Base-by-base conservation (phyloP, 2,888 invertebrate genomes). In the Chrysodeixis includens region DNA sequence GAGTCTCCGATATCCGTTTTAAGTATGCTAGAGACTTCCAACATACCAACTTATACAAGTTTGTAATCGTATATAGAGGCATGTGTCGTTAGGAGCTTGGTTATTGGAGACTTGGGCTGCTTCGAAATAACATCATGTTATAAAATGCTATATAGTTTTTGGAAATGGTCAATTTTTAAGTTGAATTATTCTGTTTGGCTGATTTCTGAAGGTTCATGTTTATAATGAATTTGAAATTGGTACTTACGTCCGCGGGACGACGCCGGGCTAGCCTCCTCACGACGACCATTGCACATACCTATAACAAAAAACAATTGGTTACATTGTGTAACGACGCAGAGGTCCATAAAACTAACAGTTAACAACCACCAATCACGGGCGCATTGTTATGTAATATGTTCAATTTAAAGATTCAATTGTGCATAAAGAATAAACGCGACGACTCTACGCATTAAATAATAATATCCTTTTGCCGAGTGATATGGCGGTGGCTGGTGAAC, bases 381-480 rank as follows among this genome's bases (percentile, higher is more conserved):
- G 46, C 30, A 46, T 49, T 57, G 57, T 46, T 30, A 30, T 30
- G n/a, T 57, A 30, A 46, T 57, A 12, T 30, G 12, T n/a, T 16
- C 30, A 46, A 46, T 57, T 46, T 46, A 30, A 57, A 49, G 12
- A 49, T 30, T 57, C 57, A 30, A 56, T 35, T 40, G 26, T n/a
- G 26, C 40, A 44, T 40, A 35, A 49, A 49, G 46, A 49, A 20
- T 49, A 20, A 20, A 18, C 18, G 46, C 46, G 46, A 49, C 44
- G 8, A 16, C 46, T 49, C 46, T 49, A 49, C 18, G 20, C 46
- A 49, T 49, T 49, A 49, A 20, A 49, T 49, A 40, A 49, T 49
- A 40, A 40, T 49, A 18, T 49, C 46, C 46, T 49, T 49, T 49
- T 10, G 46, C 8, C 0, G 46, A 20, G 5, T 49, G 20, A 9